Evolutionary conservation across 2,888 invertebrate species (phyloP), one percentile per base, ranked within the genome.

Genomic region (Epinotia bilunana): DNA sequence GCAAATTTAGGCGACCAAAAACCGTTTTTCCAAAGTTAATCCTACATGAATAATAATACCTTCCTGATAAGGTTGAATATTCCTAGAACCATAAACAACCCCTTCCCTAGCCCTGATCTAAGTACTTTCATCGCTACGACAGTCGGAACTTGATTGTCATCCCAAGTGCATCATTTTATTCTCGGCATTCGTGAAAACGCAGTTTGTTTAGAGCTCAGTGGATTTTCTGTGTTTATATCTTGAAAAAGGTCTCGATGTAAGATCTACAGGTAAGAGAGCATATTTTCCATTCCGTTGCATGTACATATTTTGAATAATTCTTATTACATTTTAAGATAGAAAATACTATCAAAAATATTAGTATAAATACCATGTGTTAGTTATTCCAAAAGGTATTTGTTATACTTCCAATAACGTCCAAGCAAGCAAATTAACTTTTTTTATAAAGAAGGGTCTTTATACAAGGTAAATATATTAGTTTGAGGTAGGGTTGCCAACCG

Each of bases 121-220:
- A 18, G 2, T 23, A 57, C 11, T 55, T 55, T 55, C 20, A 20
- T 57, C 18, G 20, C 18, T 57, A 57, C 3, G 57, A 23, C 57
- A 57, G 57, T 57, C 57, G 20, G 57, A 57, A 57, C 57, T 57
- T 55, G n/a, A 18, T 55, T 55, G 20, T 55, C 18, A 57, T 57
- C 57, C 11, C 18, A 23, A 23, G 57, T 57, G 57, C 57, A 57
- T 23, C 11, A 57, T 18, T 57, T 43, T 57, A 57, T 3, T 57
- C 12, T 57, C 23, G 11, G 23, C 57, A 57, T 57, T 57, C 57
- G 20, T 57, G 23, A 11, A 57, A 57, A 12, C 18, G 57, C 57
- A 57, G 57, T 57, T 20, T 18, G 57, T 20, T 20, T 57, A 11
- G 9, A 55, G 18, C 55, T 55, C 55, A 18, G 18, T 55, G n/a